These are phyloP conservation scores for Catamblyrhynchus diadema DNA, from an alignment of 2,797 vertebrate genomes.

Conservation along the genomic window DNA sequence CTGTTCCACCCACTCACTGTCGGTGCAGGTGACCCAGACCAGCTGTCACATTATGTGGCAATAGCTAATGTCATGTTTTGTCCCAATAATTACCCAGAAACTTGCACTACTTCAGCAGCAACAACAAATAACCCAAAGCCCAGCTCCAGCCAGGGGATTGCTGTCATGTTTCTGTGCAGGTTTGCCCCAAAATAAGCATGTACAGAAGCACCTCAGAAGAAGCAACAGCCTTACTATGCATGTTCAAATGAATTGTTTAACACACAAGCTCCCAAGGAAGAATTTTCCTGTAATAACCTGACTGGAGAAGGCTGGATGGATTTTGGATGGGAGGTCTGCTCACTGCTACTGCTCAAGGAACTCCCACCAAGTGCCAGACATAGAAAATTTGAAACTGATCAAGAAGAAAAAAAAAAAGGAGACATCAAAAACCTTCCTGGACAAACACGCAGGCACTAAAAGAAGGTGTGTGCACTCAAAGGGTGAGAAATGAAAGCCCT, in stretches of 20 bases:
- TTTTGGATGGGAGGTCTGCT: neutral
- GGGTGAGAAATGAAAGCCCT: neutral
- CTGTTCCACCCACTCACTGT: neutral
- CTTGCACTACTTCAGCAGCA: neutral
- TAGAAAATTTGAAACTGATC: neutral
- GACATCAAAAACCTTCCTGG: neutral
- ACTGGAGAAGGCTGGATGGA: neutral
- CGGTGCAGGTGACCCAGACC: neutral
- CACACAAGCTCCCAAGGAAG: neutral
- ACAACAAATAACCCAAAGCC: neutral
- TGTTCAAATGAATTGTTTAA: neutral
- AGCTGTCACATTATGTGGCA: neutral
- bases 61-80: neutral
- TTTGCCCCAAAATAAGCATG: neutral
- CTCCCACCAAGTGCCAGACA: neutral
- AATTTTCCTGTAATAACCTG: neutral
- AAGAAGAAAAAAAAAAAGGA: neutral
- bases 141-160: neutral
- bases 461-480: neutral
- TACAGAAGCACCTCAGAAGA: neutral
- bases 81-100: neutral
- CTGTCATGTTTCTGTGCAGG: neutral
- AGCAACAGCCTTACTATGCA: accelerated
- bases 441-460: neutral
- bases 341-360: neutral